Base-by-base conservation (phyloP, 1,140 invertebrate genomes). In the Trichogramma pretiosum region DNA sequence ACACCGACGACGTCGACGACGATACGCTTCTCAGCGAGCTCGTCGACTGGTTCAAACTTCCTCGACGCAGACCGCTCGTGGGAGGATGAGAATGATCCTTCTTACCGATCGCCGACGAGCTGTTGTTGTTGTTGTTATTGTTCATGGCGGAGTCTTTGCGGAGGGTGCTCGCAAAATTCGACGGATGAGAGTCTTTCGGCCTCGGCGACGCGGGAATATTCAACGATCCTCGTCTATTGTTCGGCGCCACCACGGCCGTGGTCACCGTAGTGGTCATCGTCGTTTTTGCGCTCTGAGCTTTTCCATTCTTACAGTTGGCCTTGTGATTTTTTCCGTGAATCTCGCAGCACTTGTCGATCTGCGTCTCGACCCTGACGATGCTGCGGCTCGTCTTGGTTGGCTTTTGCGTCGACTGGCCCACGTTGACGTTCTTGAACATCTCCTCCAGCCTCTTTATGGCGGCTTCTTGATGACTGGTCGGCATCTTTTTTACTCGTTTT, bases 391-490 rank as follows among this genome's bases (percentile, higher is more conserved):
- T n/a, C n/a, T n/a, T n/a, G 28, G 74, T 62, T 16, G 73, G 72
- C 21, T 56, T 64, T 18, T 41, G 48, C 7, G 59, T 56, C 7
- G 61, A 58, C 63, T 67, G 64, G 17, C 82, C 79, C 41, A 84
- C 53, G 57, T 74, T 79, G 30, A 80, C 74, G 54, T 77, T 80
- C 24, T 75, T 74, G 63, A 87, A 85, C 46, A 87, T 74, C 1
- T 77, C 80, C 59, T 86, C 83, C 54, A 86, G 62, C 33, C 82
- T 77, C 48, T 78, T 80, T 56, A 85, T 80, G 2, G 82, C 80
- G 22, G 77, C 72, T 35, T 77, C 76, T 54, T 79, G 77, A 53
- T 79, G 77, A 60, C 76, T 77, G 21, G 74, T 67, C 21, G 68
- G 67, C 73, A 76, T 76, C n/a, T 17, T 54, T 46, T 34, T 30